A percentile compares a stretch with the other conserved stretches of the same genome.
Evolutionary conservation across 2,113 vertebrate genomes (phyloP).

Genomic region (Entomyzon cyanotis): DNA sequence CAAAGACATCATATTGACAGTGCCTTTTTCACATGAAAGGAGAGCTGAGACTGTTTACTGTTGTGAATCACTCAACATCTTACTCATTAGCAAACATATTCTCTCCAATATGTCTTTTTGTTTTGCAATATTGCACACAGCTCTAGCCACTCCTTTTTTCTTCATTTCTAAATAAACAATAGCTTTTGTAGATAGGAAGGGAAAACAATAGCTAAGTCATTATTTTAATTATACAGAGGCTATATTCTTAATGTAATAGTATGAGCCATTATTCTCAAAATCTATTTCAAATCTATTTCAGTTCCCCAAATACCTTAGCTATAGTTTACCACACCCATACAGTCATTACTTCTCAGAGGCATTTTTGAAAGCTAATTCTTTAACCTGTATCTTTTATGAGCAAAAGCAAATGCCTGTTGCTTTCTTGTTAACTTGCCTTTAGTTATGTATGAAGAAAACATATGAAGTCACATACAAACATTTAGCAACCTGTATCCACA

Average conservation of each 20-base stretch:
- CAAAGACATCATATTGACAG: not conserved
- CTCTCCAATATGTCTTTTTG: not conserved
- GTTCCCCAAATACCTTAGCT: constrained; percentile 25
- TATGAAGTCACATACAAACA: not conserved
- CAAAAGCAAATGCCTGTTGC: not conserved
- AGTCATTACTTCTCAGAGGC: not conserved
- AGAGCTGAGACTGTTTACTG: not conserved
- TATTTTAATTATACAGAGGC: constrained; percentile 17
- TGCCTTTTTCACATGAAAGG: not conserved
- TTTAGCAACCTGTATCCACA: not conserved
- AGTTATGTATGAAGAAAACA: not conserved
- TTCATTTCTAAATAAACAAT: constrained; percentile 27
- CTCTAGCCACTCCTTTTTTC: not conserved
- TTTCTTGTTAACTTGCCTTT: not conserved
- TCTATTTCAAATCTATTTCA: constrained; percentile 13
- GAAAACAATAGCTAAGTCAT: not conserved
- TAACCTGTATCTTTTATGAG: not conserved
- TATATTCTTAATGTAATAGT: not conserved
- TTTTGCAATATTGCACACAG: not conserved
- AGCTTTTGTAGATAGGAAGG: not conserved
- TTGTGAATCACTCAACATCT: not conserved
- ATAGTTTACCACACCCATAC: not conserved
- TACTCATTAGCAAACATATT: constrained; percentile 1
- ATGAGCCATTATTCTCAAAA: constrained; percentile 25
- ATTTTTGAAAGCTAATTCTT: constrained; percentile 1